Base-by-base conservation (phyloP, 2,113 vertebrate species). In the Corvus hawaiiensis region DNA sequence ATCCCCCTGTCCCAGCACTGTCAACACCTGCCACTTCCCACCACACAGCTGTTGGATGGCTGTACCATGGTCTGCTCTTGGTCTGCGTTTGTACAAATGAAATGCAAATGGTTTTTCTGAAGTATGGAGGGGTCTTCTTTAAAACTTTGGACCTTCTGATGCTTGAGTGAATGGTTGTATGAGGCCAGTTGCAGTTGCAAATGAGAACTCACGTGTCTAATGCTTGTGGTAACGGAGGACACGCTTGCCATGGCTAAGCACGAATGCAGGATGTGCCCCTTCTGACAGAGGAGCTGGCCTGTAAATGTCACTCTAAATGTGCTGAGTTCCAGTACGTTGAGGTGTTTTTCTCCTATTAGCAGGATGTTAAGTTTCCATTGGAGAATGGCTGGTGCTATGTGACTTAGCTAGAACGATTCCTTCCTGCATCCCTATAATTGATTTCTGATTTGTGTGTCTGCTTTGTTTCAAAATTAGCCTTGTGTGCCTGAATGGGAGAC, bases 401-500 rank as follows among this genome's bases (percentile, higher is more conserved):
- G 52, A 85, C 55, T 75, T 95, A 41, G 35, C 52, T 85, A 84
- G 95, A 93, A 52, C 1, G 4, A 84, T 72, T 89, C 81, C 88
- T 96, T 87, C 35, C 84, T 85, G 30, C 49, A 90, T 78, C 79
- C 67, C 54, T 96, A 55, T 93, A 89, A 94, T 16, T 89, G 96
- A 90, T 89, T 87, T 97, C 87, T 97, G 84, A 89, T 94, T 77
- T 96, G 63, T 86, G 24, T 95, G 85, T 93, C 90, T 94, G 90
- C 87, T 97, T 94, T 95, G 84, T 94, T 94, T 94, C 67, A 91
- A 94, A 81, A 94, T 68, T 89, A 95, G 66, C 67, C 67, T 97
- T 11, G 9, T 64, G 48, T 91, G 78, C 87, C 83, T 90, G 95
- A 97, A 69, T 84, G 83, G 46, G 84, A 79, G 85, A 89, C 81